Evolutionary conservation across 2,888 invertebrate genomes (phyloP), one percentile per base, ranked within the genome.

Genomic region (Brachypterus glaber): DNA sequence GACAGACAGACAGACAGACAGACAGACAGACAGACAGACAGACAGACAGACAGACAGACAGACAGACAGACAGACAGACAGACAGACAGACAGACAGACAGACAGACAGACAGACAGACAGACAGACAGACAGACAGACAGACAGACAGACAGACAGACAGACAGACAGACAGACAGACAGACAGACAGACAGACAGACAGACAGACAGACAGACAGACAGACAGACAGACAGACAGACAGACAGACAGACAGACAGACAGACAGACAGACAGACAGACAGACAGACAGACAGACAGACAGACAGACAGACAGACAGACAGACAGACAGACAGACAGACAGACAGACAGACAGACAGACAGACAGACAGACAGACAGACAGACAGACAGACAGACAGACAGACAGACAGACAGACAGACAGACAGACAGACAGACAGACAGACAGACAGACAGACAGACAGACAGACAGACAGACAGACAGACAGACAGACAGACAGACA

Each of bases 401-500:
- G 43, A 43, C 43, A 43, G 43, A 43, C 43, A 43, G 43, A 43
- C 43, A 43, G 43, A 43, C 43, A 43, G 43, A 43, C 43, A 43
- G 43, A 43, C 43, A 43, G 43, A 43, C 43, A 43, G 43, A 43
- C 43, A 43, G 43, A 43, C 43, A 43, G 43, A 43, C 43, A 43
- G 43, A 43, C 43, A 43, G 43, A 43, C 43, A 43, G 43, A 43
- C 43, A 37, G 43, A 37, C 43, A 43, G 43, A 43, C 43, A 43
- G 42, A 39, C 43, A 43, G 43, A 31, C 43, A 43, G 43, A 41
- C 43, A 43, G 43, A 43, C 43, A 43, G 41, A 44, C 47, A 41
- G 48, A 47, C 39, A 39, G 29, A 43, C 43, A 35, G 52, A 53
- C 55, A 58, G 55, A 54, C 60, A 57, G 60, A 56, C 56, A 58